A percentile compares a stretch with the other conserved stretches of the same genome.
phyloP scores from a whole-genome alignment of 2,797 vertebrate species.

The Sebastes taczanowskii region DNA sequence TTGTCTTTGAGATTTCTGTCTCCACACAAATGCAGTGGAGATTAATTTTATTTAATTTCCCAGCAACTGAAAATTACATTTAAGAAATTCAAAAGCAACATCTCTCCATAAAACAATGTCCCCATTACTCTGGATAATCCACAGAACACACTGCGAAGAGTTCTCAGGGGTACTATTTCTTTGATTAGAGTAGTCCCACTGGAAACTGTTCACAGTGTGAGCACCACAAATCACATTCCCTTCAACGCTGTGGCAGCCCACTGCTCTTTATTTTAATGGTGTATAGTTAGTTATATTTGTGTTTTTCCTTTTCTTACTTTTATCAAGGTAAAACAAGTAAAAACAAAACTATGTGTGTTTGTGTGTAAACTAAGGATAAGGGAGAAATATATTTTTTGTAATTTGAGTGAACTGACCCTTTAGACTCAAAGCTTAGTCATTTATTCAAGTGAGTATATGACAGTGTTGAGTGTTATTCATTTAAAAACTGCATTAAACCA shows the following conservation, averaged over 20 bases:
- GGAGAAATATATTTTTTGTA: background rate
- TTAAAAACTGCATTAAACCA: background rate
- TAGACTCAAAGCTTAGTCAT: background rate
- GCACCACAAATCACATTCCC: background rate
- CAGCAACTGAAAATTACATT: background rate
- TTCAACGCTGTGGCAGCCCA: conserved; percentile 13
- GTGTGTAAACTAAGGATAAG: background rate
- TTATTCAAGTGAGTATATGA: background rate
- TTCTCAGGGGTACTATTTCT: background rate
- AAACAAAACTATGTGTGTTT: background rate
- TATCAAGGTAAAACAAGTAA: background rate
- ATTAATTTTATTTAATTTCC: background rate
- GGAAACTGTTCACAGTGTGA: background rate
- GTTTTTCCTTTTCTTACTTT: background rate
- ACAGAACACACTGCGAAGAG: background rate
- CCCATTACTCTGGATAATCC: background rate
- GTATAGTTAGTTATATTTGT: background rate
- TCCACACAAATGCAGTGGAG: background rate
- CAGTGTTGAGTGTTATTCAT: background rate
- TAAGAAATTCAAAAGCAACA: background rate
- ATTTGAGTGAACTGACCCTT: background rate
- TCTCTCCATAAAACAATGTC: background rate
- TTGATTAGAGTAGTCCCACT: background rate
- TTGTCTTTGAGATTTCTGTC: background rate
- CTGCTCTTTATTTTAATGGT: background rate